Evolutionary conservation across 2,888 invertebrate species (phyloP).

Genomic region (Hypselothyrea guttata): DNA sequence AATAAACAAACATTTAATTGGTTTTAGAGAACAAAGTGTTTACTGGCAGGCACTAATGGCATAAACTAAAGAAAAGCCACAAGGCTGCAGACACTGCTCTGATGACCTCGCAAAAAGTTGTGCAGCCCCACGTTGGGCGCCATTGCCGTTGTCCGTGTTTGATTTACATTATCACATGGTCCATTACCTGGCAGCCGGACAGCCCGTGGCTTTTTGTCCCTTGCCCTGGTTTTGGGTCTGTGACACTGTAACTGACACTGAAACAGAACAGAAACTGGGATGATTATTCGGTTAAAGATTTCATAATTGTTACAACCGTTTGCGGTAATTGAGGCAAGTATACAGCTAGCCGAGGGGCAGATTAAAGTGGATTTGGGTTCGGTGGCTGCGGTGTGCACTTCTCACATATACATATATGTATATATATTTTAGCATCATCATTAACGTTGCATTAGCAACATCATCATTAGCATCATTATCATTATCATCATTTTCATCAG

Average conservation of each 20-base stretch:
- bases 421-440: slow-evolving; percentile 35
- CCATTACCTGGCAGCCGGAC: slow-evolving; percentile 28
- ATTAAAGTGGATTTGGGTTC: neutral
- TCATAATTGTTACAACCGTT: slow-evolving; percentile 40
- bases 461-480: slow-evolving; percentile 21
- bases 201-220: slow-evolving; percentile 28
- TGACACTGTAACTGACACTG: neutral
- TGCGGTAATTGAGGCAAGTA: slow-evolving; percentile 28
- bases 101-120: slow-evolving; percentile 6
- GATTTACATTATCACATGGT: slow-evolving; percentile 45
- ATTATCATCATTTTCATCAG: slow-evolving; percentile 2
- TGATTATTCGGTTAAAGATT: slow-evolving; percentile 38
- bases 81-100: too few species aligned
- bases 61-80: too few species aligned
- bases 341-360: neutral
- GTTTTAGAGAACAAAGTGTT: too few species aligned
- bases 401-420: too few species aligned
- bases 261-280: neutral
- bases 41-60: too few species aligned
- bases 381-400: neutral
- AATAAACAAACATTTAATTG: too few species aligned
- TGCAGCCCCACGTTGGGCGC: neutral
- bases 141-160: slow-evolving; percentile 28
- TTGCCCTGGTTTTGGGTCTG: neutral
- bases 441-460: slow-evolving; percentile 34